Conservation (phyloP, 2,113 vertebrate species). For the Uropsilus gracilis region DNA sequence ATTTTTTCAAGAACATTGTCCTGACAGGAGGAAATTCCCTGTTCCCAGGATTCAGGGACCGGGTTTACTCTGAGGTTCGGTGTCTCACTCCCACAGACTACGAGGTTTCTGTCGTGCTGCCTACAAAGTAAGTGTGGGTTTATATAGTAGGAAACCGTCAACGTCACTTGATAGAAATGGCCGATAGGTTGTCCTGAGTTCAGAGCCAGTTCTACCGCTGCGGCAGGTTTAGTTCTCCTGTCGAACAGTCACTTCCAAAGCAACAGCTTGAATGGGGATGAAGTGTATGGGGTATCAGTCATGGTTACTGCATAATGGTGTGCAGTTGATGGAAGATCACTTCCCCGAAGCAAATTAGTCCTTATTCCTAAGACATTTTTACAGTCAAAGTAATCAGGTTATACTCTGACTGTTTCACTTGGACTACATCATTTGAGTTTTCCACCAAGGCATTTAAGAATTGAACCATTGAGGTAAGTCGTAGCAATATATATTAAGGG, state of each 20-base stretch:
- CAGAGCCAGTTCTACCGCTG: neutral
- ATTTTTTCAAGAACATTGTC: conserved; percentile 98
- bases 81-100: conserved; percentile 95
- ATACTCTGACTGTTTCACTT: neutral
- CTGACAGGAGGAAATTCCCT: conserved; percentile 95
- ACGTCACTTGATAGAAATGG: neutral
- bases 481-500: neutral
- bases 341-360: neutral
- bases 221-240: neutral
- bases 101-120: conserved; percentile 92
- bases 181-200: neutral
- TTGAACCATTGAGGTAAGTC: neutral
- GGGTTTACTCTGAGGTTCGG: conserved; percentile 94
- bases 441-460: neutral
- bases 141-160: neutral
- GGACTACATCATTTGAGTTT: neutral
- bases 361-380: neutral
- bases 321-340: neutral
- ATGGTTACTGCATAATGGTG: too few relatives aligned
- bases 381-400: neutral
- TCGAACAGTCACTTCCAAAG: neutral
- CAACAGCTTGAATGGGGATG: neutral
- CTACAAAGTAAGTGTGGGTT: conserved; percentile 91
- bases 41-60: conserved; percentile 95
- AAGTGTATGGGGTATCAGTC: neutral